phyloP scores from a whole-genome alignment of 2,113 vertebrate genomes.

The Telmatochromis brichardi region DNA sequence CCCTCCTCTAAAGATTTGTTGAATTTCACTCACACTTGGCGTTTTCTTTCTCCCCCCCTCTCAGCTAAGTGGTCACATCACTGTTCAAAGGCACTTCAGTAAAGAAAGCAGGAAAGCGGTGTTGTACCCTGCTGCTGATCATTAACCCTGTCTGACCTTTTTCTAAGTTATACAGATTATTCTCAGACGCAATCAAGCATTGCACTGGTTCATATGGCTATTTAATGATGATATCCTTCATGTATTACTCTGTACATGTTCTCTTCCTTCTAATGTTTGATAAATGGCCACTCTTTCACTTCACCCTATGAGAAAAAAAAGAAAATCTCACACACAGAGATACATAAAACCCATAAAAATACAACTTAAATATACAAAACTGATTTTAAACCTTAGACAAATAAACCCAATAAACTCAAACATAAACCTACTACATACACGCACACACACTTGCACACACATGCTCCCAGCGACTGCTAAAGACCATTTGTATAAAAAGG shows the following conservation, averaged over 20 bases:
- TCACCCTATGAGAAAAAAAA: background rate
- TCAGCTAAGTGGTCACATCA: background rate
- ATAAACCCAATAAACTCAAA: background rate
- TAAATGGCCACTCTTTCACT: background rate
- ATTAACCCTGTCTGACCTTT: background rate
- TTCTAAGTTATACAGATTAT: background rate
- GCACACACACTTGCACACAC: background rate
- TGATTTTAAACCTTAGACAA: background rate
- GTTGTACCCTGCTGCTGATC: background rate
- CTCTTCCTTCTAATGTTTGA: background rate
- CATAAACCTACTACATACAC: background rate
- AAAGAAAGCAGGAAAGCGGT: background rate
- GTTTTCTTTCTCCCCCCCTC: background rate
- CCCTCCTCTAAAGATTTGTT: background rate
- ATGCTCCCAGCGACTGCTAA: background rate
- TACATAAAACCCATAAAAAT: background rate
- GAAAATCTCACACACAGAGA: background rate
- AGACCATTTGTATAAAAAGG: constrained; percentile 22
- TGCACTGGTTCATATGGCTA: background rate
- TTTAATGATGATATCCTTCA: background rate
- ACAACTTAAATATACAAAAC: background rate
- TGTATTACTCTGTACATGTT: background rate
- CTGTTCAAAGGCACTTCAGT: background rate
- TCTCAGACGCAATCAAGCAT: background rate
- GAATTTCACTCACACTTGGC: background rate